Evolutionary conservation across 2,797 vertebrate genomes (phyloP).

Genomic region (Halcyon leucocephala): DNA sequence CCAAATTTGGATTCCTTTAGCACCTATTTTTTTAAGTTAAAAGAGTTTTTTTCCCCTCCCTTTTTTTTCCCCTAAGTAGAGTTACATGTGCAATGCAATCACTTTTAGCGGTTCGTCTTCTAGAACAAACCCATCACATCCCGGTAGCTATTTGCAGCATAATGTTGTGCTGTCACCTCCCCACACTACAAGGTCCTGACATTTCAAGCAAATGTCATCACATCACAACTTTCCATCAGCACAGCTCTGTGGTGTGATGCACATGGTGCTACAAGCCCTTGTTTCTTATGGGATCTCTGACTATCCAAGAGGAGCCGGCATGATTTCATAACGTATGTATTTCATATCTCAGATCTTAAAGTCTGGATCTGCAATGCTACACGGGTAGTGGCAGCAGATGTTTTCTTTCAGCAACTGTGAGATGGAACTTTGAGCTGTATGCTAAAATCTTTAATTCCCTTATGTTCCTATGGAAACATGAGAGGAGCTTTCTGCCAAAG

Average conservation of each 20-base stretch:
- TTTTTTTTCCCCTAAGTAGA: background rate
- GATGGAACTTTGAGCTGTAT: background rate
- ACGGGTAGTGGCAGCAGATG: conserved; percentile 33
- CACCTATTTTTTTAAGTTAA: background rate
- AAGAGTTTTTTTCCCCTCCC: accelerated
- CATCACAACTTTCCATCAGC: background rate
- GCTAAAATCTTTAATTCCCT: conserved; percentile 30
- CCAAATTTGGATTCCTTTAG: background rate
- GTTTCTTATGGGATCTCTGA: background rate
- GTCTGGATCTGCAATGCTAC: background rate
- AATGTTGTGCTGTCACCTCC: background rate
- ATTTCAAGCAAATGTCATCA: conserved; percentile 27
- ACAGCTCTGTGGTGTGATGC: background rate
- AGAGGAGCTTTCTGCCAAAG: background rate
- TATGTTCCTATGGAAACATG: conserved; percentile 53
- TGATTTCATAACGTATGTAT: background rate
- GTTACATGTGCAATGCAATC: background rate
- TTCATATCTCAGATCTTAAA: background rate
- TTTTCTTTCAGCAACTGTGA: conserved; percentile 34
- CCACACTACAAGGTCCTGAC: background rate
- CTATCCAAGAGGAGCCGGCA: background rate
- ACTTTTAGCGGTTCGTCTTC: background rate
- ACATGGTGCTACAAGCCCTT: background rate
- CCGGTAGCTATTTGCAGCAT: background rate
- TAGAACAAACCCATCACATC: background rate